phyloP scores from a whole-genome alignment of 2,113 vertebrate genomes.

The Callopanchax toddi region DNA sequence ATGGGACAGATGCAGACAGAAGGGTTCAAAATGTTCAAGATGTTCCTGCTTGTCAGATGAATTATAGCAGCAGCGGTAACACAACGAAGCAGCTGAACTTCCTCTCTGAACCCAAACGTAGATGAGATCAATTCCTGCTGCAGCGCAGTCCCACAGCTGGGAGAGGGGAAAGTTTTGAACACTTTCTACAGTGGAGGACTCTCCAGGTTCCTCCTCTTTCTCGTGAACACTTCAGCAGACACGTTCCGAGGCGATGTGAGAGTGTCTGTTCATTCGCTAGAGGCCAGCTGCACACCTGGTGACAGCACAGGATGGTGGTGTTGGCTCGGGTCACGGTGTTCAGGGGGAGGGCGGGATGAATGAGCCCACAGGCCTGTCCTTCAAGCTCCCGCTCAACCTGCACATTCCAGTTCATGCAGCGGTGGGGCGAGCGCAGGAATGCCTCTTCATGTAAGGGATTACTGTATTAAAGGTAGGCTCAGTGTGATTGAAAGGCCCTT shows the following conservation, averaged over 20 bases:
- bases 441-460: constrained; percentile 65
- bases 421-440: constrained; percentile 63
- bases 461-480: constrained; percentile 61
- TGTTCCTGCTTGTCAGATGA: constrained; percentile 59
- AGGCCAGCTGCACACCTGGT: constrained; percentile 76
- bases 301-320: constrained; percentile 69
- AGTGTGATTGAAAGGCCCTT: constrained; percentile 60
- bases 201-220: constrained; percentile 33
- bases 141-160: constrained; percentile 8
- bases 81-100: constrained; percentile 44
- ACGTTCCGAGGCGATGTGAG: constrained; percentile 63
- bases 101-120: constrained; percentile 25
- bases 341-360: constrained; percentile 6
- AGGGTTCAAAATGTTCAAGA: constrained; percentile 55
- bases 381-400: constrained; percentile 62
- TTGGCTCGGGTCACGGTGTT: constrained; percentile 63
- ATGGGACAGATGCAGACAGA: constrained; percentile 47
- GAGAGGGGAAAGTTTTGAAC: constrained; percentile 32
- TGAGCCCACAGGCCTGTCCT: constrained; percentile 62
- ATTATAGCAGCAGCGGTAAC: constrained; percentile 29
- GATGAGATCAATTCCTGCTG: constrained; percentile 34
- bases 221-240: constrained; percentile 39
- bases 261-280: constrained; percentile 71
- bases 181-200: constrained; percentile 25
- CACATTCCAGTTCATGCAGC: constrained; percentile 68